Base-by-base conservation (phyloP, 92 coral and sea anemone genomes). In the Actinernus sp. region DNA sequence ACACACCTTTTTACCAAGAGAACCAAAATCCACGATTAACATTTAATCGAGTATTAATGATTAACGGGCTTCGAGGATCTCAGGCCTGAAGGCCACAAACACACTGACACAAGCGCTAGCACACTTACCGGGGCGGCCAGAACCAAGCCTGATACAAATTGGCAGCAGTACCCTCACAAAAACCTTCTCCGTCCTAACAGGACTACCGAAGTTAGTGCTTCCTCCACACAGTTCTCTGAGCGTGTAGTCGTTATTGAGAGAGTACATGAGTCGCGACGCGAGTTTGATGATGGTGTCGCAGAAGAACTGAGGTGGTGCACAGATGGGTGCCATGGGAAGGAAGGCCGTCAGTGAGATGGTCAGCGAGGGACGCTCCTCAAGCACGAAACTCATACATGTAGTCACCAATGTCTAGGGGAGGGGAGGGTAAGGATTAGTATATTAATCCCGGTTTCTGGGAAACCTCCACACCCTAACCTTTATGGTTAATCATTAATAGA, bases 151-250 rank as follows among this genome's bases (percentile, higher is more conserved):
- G 44, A 95, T 83, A 14, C 86, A 79, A 19, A 81, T 61, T 11
- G 99, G 97, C 44, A 95, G 49, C 44, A 95, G 55, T 52, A 95
- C 69, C 52, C 97, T 92, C 26, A 91, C 83, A 44, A 95, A 89
- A 26, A 95, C 87, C 63, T 92, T 88, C 76, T 84, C 97, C 1
- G 97, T 95, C 32, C 99, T 68, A 29, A 78, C 61, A 19, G 94
- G 90, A 36, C 74, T 63, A 25, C 99, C 99, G 44, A 95, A 83
- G 59, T 92, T 81, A 0, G 89, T 71, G 39, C 83, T 84, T 30
- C 96, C 93, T 47, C 99, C 99, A 68, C 99, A 95, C 52, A 95
- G 58, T 39, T 95, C 99, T 55, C 73, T 86, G 21, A 95, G 71
- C 3, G 92, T 74, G 61, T 87, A 95, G 44, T 86, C 83, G 23